Conservation (phyloP, 2,797 vertebrate genomes). For the Argentina silus region DNA sequence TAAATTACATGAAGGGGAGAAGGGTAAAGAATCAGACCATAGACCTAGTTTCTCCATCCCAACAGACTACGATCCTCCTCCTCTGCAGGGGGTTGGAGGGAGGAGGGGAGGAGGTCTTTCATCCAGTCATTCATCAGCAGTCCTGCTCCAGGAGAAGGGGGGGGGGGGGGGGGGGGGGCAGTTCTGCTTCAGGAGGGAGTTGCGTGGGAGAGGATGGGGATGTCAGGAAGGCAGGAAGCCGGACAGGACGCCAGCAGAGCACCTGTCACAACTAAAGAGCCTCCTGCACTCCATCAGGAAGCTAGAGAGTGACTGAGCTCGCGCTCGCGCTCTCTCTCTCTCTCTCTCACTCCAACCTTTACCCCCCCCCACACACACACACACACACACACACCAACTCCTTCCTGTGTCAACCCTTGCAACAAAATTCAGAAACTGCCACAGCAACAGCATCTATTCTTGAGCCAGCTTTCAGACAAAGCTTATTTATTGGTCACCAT, state of each 20-base stretch:
- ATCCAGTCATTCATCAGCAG: neutral
- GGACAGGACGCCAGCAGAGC: slow-evolving; percentile 64
- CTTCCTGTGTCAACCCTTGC: slow-evolving; percentile 77
- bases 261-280: slow-evolving; percentile 74
- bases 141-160: neutral
- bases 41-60: neutral
- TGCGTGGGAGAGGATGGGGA: slow-evolving; percentile 59
- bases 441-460: slow-evolving; percentile 59
- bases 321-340: neutral
- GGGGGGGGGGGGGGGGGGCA: slow-evolving; percentile 27
- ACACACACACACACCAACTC: slow-evolving; percentile 43
- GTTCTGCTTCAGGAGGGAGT: slow-evolving; percentile 2
- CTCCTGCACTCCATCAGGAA: slow-evolving; percentile 63
- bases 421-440: slow-evolving; percentile 63
- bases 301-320: slow-evolving; percentile 27
- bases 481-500: slow-evolving; percentile 60
- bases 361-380: neutral
- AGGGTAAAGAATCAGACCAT: neutral
- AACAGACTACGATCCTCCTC: neutral
- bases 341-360: neutral
- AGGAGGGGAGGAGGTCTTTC: neutral
- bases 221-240: slow-evolving; percentile 71
- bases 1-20: no score
- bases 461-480: slow-evolving; percentile 64
- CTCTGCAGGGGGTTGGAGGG: neutral